Evolutionary conservation across 2,113 vertebrate species (phyloP).

Genomic region (Phylloscopus whistleri): DNA sequence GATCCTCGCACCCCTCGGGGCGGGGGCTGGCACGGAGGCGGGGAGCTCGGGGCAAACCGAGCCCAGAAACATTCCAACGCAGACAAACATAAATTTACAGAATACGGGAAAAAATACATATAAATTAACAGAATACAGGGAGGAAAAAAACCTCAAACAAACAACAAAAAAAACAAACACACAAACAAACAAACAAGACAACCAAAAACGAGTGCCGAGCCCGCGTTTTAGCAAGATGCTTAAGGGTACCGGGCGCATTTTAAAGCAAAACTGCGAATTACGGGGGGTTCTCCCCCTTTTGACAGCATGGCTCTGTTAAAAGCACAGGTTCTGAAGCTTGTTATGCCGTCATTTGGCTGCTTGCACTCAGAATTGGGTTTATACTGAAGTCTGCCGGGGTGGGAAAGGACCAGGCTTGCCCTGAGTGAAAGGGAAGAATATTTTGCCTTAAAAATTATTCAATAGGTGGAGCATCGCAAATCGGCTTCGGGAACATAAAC

Average conservation of each 20-base stretch:
- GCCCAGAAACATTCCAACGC: fast-evolving
- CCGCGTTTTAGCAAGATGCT: fast-evolving
- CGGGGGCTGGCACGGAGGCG: neutral
- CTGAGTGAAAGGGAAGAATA: neutral
- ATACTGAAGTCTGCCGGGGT: fast-evolving
- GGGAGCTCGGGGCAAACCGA: fast-evolving
- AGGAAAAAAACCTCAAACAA: no score
- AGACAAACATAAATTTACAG: no score
- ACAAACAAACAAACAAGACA: no score
- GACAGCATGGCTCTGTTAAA: neutral
- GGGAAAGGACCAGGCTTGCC: neutral
- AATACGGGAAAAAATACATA: no score
- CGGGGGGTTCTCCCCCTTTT: fast-evolving
- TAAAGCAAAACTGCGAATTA: no score
- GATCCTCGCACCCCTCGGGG: neutral
- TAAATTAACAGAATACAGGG: no score
- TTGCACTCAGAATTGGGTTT: neutral
- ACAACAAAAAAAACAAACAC: no score
- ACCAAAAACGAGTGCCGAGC: neutral
- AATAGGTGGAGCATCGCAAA: neutral
- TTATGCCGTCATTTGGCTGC: neutral
- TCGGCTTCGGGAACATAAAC: neutral
- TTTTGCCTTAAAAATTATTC: neutral
- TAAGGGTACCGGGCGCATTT: fast-evolving
- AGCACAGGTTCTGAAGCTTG: neutral